Conservation (phyloP, 2,113 vertebrate species). For the Serinus canaria region DNA sequence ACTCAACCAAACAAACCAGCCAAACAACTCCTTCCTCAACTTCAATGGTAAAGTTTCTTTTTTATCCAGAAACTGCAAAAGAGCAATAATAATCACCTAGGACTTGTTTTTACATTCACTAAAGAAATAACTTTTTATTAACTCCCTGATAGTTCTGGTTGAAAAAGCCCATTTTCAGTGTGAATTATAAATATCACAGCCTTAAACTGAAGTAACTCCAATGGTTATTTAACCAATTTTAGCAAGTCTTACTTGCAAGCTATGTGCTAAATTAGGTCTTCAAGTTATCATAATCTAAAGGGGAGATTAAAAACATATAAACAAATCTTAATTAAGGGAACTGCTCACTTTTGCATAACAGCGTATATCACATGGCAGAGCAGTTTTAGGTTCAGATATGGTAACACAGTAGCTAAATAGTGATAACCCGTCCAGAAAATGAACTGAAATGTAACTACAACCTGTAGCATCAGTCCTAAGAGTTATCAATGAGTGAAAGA, state of each 20-base stretch:
- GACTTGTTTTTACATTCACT: not conserved
- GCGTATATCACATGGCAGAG: fast-evolving
- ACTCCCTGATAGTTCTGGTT: not conserved
- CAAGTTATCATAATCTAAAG: not conserved
- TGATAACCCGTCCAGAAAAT: not conserved
- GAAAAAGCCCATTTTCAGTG: not conserved
- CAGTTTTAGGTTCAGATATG: not conserved
- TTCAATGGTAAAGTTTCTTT: not conserved
- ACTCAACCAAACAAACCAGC: no score
- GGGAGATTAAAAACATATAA: not conserved
- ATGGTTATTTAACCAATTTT: not conserved
- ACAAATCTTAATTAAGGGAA: not conserved
- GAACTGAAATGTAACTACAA: not conserved
- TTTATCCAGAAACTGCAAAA: not conserved
- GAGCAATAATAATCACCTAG: not conserved
- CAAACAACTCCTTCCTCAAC: not conserved
- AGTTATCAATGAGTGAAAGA: not conserved
- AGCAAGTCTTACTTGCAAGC: not conserved
- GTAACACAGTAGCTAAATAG: not conserved
- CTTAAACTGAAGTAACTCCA: not conserved
- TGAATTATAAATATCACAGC: not conserved
- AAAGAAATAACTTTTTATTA: not conserved
- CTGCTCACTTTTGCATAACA: not conserved
- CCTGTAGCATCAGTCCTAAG: not conserved
- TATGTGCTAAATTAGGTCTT: not conserved